phyloP scores from a whole-genome alignment of 2,113 vertebrate species.

The Ceyx margarethae region DNA sequence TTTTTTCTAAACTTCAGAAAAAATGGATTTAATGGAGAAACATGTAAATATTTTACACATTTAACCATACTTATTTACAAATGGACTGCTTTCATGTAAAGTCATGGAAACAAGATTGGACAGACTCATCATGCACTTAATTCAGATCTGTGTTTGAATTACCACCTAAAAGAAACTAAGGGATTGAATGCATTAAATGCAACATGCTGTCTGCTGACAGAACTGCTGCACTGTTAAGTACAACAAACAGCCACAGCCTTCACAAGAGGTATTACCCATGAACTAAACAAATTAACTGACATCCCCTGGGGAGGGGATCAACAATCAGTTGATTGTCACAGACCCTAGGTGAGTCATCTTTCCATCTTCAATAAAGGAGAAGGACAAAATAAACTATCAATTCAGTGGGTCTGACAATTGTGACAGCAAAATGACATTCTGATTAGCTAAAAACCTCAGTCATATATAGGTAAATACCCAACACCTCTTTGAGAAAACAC shows the following conservation, averaged over 20 bases:
- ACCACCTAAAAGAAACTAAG: neutral
- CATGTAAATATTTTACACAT: neutral
- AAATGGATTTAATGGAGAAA: neutral
- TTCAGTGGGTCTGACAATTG: neutral
- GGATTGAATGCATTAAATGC: neutral
- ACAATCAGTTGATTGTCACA: slow-evolving; percentile 25
- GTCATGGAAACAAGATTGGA: neutral
- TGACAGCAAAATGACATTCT: neutral
- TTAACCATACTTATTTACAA: neutral
- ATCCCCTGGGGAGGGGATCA: neutral
- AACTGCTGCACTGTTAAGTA: neutral
- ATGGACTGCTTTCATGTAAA: neutral
- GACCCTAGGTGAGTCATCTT: neutral
- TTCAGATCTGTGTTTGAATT: neutral
- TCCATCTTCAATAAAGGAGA: neutral
- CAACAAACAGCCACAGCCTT: neutral
- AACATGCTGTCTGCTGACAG: neutral
- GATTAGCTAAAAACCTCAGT: neutral
- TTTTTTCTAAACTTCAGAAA: neutral
- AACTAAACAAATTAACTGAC: neutral
- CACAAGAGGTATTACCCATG: neutral
- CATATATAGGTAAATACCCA: neutral
- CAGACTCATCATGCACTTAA: neutral
- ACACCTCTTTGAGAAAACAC: neutral
- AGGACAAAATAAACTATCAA: neutral